Percentiles rank a stretch among this genome's conserved stretches.
Evolutionary conservation across 2,888 invertebrate genomes (phyloP).

Genomic region (Chloromyia formosa): DNA sequence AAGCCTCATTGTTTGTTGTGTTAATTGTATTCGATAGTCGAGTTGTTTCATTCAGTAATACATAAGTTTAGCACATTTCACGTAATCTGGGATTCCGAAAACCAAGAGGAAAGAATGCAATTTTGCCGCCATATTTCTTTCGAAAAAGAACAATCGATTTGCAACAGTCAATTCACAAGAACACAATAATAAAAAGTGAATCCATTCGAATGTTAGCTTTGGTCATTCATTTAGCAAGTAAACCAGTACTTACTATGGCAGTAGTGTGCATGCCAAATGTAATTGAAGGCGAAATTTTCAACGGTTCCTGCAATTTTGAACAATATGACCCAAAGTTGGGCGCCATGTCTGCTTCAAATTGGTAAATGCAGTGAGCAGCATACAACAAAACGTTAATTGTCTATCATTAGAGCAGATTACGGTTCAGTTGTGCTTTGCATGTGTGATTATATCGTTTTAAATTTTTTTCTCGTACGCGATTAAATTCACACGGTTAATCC

Average conservation of each 20-base stretch:
- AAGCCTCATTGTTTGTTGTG: too few species aligned
- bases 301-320: background rate
- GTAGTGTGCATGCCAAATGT: background rate
- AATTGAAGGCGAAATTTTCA: constrained; percentile 14
- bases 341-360: background rate
- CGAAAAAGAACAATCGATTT: too few species aligned
- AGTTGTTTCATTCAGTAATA: too few species aligned
- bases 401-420: background rate
- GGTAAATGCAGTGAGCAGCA: background rate
- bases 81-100: too few species aligned
- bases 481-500: constrained; percentile 32
- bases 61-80: too few species aligned
- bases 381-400: background rate
- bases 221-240: background rate
- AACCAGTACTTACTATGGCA: background rate
- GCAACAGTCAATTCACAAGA: too few species aligned
- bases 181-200: background rate
- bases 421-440: constrained; percentile 10
- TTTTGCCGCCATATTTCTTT: too few species aligned
- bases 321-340: background rate
- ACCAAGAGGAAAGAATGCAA: too few species aligned
- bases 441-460: constrained; percentile 16
- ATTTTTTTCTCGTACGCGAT: background rate
- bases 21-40: too few species aligned
- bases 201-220: background rate